Base-by-base conservation (phyloP, 2,797 vertebrate genomes). In the Parotocinclus haroldoi region DNA sequence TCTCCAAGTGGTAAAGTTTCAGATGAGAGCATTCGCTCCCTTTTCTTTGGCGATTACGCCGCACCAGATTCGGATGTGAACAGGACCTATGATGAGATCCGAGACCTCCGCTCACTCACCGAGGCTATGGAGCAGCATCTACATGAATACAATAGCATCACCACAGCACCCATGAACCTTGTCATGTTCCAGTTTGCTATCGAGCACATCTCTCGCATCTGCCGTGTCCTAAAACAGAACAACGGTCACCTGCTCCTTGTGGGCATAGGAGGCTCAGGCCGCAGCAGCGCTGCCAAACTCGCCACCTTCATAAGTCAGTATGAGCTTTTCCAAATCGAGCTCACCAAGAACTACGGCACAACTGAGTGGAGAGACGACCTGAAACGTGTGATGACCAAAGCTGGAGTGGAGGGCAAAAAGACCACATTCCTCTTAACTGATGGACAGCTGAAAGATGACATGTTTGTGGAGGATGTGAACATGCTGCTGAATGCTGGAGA, bases 141-240 rank as follows among this genome's bases (percentile, higher is more conserved):
- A 19, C 89, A 91, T 7, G 94, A 98, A 45, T 94, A 90, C 85
- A 98, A 98, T 87, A 92, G 82, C 10, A 69, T 89, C 79, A 97
- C 93, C 91, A 96, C 93, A 81, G 85, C 95, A 0, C 94, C 94
- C 0, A 96, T 96, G 95, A 85, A 92, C 49, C 84, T 98, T 52
- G 94, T 98, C 12, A 93, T 98, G 94, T 98, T 97, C 86, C 90
- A 86, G 79, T 97, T 96, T 50, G 94, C 94, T 42, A 93, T 96
- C 0, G 95, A 98, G 79, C 96, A 98, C 75, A 85, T 98, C 76
- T 98, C 95, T 0, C 91, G 94, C 66, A 95, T 97, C 56, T 96
- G 95, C 71, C 86, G 95, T 0, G 95, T 97, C 4, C 80, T 98
- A 65, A 95, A 95, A 58, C 96, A 98, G 76, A 89, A 94, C 63